A percentile compares a stretch with the other conserved stretches of the same genome.
These are phyloP conservation scores for Busseola fusca DNA, from an alignment of 2,888 invertebrate species.

Conservation along the genomic window DNA sequence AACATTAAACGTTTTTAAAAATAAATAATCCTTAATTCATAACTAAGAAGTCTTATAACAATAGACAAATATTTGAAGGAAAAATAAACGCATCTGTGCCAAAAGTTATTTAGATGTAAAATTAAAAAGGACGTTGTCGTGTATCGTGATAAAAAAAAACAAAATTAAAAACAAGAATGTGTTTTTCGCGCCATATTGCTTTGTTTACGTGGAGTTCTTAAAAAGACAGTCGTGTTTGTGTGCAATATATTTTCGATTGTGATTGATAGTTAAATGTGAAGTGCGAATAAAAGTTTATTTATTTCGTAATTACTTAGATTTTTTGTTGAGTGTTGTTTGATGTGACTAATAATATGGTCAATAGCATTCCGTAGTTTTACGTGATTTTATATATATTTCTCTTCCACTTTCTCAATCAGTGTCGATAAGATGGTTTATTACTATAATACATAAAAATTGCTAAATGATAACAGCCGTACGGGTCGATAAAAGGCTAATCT, in stretches of 20 bases:
- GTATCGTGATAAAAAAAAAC: constrained; percentile 20
- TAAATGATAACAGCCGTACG: not conserved
- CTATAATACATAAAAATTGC: not conserved
- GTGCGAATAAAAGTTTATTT: constrained; percentile 28
- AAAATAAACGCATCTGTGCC: constrained; percentile 42
- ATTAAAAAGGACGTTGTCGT: constrained; percentile 23
- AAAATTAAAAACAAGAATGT: constrained; percentile 33
- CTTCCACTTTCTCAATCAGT: not conserved
- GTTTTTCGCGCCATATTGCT: constrained; percentile 37
- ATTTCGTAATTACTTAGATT: constrained; percentile 9
- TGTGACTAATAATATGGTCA: constrained; percentile 34
- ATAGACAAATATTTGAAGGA: constrained; percentile 17
- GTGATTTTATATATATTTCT: constrained; percentile 2
- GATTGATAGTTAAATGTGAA: constrained; percentile 22
- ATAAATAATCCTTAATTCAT: constrained; percentile 56
- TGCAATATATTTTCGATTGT: not conserved
- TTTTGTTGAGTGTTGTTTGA: constrained; percentile 22
- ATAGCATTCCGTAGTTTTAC: not conserved
- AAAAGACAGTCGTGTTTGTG: constrained; percentile 24
- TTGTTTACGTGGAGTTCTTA: constrained; percentile 35
- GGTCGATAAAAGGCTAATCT: not conserved
- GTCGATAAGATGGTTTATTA: not conserved
- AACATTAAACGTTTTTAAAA: constrained; percentile 60
- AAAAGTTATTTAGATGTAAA: constrained; percentile 39
- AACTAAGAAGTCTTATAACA: constrained; percentile 11